Evolutionary conservation across 2,888 invertebrate species (phyloP).

Genomic region (Synergus itoensis): DNA sequence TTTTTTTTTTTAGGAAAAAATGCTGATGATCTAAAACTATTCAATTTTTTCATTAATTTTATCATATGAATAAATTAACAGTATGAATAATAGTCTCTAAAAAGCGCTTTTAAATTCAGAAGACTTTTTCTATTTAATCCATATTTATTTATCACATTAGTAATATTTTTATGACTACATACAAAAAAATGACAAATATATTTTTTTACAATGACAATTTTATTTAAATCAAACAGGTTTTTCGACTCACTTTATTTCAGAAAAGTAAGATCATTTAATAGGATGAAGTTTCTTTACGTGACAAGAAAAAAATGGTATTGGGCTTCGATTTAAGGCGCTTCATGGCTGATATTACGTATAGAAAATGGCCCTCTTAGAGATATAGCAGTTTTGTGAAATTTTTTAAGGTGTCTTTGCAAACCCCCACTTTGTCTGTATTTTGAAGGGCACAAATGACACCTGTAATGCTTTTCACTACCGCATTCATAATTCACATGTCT

Average conservation of each 20-base stretch:
- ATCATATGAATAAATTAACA: no score
- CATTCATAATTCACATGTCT: constrained; percentile 76
- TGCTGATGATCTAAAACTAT: no score
- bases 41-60: no score
- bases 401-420: constrained; percentile 63
- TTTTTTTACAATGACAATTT: neutral
- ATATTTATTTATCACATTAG: no score
- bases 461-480: constrained; percentile 83
- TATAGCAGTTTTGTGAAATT: constrained; percentile 62
- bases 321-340: neutral
- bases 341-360: neutral
- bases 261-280: neutral
- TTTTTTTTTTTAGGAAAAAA: neutral
- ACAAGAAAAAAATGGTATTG: neutral
- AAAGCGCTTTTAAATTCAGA: no score
- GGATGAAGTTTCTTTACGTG: neutral
- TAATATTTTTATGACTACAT: no score
- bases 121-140: no score
- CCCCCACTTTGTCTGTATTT: constrained; percentile 85
- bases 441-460: constrained; percentile 83
- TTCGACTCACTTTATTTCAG: neutral
- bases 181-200: no score
- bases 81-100: no score
- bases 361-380: neutral
- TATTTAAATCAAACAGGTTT: neutral